A percentile compares a stretch with the other conserved stretches of the same genome.
phyloP scores from a whole-genome alignment of 2,797 vertebrate genomes.

The Pseudotriccus pelzelni region DNA sequence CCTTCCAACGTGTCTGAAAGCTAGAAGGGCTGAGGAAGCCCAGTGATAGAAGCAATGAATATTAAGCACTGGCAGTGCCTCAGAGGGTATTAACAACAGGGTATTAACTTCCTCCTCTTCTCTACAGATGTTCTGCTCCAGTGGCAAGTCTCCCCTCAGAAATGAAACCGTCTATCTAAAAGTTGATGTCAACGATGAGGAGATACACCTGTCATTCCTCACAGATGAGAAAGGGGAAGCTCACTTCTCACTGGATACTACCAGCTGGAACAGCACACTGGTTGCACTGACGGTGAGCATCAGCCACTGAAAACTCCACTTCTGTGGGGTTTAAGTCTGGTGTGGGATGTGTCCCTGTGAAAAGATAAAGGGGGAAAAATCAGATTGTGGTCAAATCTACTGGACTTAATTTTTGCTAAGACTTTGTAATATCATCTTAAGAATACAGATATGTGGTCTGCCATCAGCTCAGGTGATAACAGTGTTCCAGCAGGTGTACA shows the following conservation, averaged over 20 bases:
- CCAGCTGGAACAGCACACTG: not conserved
- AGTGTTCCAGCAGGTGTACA: not conserved
- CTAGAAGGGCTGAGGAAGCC: not conserved
- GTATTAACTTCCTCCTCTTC: not conserved
- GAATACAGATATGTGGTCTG: not conserved
- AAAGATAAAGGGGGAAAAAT: not conserved
- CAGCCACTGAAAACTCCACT: not conserved
- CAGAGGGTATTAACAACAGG: not conserved
- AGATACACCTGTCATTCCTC: not conserved
- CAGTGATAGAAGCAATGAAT: not conserved
- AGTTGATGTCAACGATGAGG: not conserved
- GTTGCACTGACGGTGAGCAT: slow-evolving; percentile 53
- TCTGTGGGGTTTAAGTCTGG: not conserved
- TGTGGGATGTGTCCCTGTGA: not conserved
- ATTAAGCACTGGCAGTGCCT: not conserved
- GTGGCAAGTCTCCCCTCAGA: rapidly evolving
- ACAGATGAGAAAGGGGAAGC: slow-evolving; percentile 46
- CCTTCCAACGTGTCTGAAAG: not conserved
- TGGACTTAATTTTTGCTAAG: not conserved
- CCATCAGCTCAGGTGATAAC: not conserved
- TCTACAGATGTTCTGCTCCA: slow-evolving; percentile 29
- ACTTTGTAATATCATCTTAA: not conserved
- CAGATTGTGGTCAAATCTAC: not conserved
- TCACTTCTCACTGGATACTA: slow-evolving; percentile 53
- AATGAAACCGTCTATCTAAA: slow-evolving; percentile 21